Evolutionary conservation across 2,888 invertebrate species (phyloP), one percentile per base, ranked within the genome.

Genomic region (Lasioglossum malachurum): DNA sequence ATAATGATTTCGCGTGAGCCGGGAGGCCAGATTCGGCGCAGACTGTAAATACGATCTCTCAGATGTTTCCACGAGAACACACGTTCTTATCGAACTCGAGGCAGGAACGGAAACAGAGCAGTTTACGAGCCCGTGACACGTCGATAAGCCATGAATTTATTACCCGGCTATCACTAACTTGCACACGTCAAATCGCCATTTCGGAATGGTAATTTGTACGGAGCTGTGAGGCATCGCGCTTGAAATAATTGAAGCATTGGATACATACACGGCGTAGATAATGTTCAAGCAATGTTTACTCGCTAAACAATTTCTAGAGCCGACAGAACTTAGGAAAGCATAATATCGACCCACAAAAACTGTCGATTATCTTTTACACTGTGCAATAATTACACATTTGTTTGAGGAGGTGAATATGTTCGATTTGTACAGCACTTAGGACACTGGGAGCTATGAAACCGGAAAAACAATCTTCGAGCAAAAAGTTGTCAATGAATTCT

Each of bases 31-130:
- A 75, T 83, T 74, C 60, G 2, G 23, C 23, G 44, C 69, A 67
- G 38, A 31, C 38, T 82, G 80, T 86, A 88, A 84, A 84, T 84
- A 81, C 38, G 27, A 4, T 19, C 35, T 64, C 64, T 71, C 75
- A 38, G 19, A 35, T 74, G 35, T 80, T 75, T 31, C 14, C 41
- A 41, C 64, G 69, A 49, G 69, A 60, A 72, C 14, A 38, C 81
- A 19, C 14, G 31, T 76, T 27, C 53, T 89, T 89, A 80, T 84
- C 79, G n/a, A 79, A 31, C 31, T 7, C 64, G 16, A 60, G 7
- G 64, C 71, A 31, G 19, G 53, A 16, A 35, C 57, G 35, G 35
- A 31, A 67, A 78, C 44, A 53, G 72, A 82, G 19, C 41, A 86
- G 27, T 83, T 76, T 77, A 71, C 49, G 75, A 69, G 60, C 41